These are phyloP conservation scores for Acanthopagrus latus DNA, from an alignment of 2,797 vertebrate species.

Conservation along the genomic window DNA sequence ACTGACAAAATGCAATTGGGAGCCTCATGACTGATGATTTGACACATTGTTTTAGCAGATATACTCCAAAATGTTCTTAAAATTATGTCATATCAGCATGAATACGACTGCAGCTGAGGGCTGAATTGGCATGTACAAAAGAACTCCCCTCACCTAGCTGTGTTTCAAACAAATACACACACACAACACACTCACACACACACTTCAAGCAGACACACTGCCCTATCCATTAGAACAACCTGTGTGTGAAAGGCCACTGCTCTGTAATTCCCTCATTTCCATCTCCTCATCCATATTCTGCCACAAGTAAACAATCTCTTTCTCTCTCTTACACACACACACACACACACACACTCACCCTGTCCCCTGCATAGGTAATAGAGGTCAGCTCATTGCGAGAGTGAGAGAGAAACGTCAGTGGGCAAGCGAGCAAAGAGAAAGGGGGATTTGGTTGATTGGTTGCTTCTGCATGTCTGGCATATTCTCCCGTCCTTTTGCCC, in stretches of 20 bases:
- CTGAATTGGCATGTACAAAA: neutral
- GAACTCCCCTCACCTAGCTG: neutral
- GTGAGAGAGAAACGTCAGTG: constrained; percentile 63
- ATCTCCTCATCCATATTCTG: constrained; percentile 84
- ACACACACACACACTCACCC: constrained; percentile 58
- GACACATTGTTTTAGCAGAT: neutral
- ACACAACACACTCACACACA: constrained; percentile 12
- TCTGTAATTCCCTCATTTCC: constrained; percentile 80
- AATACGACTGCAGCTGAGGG: neutral
- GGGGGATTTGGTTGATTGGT: constrained; percentile 78
- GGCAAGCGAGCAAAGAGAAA: constrained; percentile 69
- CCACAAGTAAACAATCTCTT: constrained; percentile 85
- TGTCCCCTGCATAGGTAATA: constrained; percentile 90
- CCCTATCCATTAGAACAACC: constrained; percentile 55
- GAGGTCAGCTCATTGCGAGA: constrained; percentile 79
- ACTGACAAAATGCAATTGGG: neutral
- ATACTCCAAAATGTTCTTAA: neutral
- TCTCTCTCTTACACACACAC: constrained; percentile 53
- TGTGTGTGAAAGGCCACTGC: constrained; percentile 71
- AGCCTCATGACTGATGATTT: neutral
- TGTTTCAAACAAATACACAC: constrained; percentile 16
- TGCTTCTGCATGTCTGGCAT: constrained; percentile 71
- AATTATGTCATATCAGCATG: neutral
- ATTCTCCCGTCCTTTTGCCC: constrained; percentile 59
- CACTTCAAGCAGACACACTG: constrained; percentile 4